phyloP scores from a whole-genome alignment of 2,797 vertebrate genomes.

The Smutsia gigantea region DNA sequence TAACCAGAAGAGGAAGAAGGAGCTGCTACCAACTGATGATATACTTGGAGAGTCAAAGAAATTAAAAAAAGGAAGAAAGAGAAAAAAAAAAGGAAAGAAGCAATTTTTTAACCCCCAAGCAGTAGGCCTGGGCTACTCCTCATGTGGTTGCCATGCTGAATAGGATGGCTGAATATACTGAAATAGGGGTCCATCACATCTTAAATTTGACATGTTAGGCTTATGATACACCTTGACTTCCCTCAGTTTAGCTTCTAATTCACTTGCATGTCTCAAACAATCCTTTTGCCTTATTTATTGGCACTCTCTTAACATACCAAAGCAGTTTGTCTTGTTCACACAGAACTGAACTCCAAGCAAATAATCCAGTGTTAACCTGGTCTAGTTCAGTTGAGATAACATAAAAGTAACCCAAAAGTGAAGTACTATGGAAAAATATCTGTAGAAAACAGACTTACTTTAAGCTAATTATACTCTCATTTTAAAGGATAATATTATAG shows the following conservation, averaged over 20 bases:
- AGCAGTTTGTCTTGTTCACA: not conserved
- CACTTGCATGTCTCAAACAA: not conserved
- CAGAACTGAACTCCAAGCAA: conserved; percentile 7
- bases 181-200: not conserved
- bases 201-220: not conserved
- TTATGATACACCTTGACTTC: not conserved
- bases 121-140: not conserved
- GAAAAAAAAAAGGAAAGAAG: not conserved
- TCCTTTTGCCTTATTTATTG: not conserved
- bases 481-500: not conserved
- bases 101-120: not conserved
- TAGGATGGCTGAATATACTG: not conserved
- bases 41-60: not conserved
- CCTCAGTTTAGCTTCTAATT: not conserved
- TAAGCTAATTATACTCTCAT: not conserved
- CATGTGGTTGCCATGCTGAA: not conserved
- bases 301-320: not conserved
- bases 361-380: conserved; percentile 1
- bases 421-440: not conserved
- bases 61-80: not conserved
- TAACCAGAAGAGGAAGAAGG: not conserved
- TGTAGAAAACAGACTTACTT: conserved; percentile 26
- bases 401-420: not conserved
- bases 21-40: not conserved
- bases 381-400: not conserved